phyloP scores from a whole-genome alignment of 1,140 invertebrate species.

The Rhopalosiphum maidis region DNA sequence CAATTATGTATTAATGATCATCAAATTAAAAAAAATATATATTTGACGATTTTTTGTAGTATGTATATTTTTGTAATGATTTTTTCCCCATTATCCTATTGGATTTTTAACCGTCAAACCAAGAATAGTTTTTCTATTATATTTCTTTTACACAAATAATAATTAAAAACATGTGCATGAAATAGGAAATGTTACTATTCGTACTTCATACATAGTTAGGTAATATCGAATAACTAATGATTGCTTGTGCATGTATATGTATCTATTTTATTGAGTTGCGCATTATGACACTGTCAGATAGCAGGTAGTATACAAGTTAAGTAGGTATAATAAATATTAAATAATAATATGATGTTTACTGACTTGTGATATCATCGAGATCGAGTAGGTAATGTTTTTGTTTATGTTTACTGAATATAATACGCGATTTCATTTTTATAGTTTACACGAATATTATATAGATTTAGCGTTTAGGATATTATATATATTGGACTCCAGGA shows the following conservation, averaged over 20 bases:
- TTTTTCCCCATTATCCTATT: too few relatives aligned
- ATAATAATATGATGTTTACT: not conserved
- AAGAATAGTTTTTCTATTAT: not conserved
- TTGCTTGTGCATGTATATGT: not conserved
- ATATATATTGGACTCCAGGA: not conserved
- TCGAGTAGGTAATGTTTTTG: not conserved
- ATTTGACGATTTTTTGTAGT: too few relatives aligned
- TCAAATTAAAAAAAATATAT: not conserved
- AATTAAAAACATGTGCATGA: too few relatives aligned
- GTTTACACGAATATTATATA: not conserved
- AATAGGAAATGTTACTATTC: not conserved
- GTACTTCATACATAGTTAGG: too few relatives aligned
- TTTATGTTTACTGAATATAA: not conserved
- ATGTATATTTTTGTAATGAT: too few relatives aligned
- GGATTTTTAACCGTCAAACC: too few relatives aligned
- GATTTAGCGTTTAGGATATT: not conserved
- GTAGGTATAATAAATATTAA: not conserved
- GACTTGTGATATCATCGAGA: not conserved
- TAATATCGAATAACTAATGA: too few relatives aligned
- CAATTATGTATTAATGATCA: too few relatives aligned
- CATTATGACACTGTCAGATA: not conserved
- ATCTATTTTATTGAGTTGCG: not conserved
- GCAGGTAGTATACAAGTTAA: not conserved
- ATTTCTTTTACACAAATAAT: too few relatives aligned
- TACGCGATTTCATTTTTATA: not conserved